Evolutionary conservation across 2,888 invertebrate genomes (phyloP), one percentile per base, ranked within the genome.

Genomic region (Caenorhabditis virilis): DNA sequence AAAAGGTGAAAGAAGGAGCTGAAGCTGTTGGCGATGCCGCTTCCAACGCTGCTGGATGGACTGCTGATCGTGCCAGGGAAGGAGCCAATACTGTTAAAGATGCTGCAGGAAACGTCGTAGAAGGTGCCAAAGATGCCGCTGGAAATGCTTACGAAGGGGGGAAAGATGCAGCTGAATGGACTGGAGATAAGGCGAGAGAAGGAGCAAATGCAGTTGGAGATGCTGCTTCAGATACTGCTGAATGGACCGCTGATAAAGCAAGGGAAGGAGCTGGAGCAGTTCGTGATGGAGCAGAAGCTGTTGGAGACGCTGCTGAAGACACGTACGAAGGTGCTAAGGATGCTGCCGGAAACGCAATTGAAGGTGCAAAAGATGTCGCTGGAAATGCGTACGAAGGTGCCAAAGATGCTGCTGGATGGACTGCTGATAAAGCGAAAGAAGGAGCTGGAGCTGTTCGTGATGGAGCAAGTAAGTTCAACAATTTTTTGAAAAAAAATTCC

Each of bases 91-190:
- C 38, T n/a, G 50, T 56, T 20, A 41, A 30, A 48, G 58, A 36
- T 18, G 63, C 23, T 23, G 48, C 62, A 2, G 49, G 46, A 15
- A 58, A 63, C 20, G 58, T 59, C 26, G 54, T 51, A 23, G 64
- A 39, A 36, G 59, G 59, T 47, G 64, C 64, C 25, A 52, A 51
- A 16, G 56, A 56, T n/a, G 62, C 51, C n/a, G 60, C 54, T 15
- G 36, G 36, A 13, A 16, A 11, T 11, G 18, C 20, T 20, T 23
- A 36, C 22, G 48, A 48, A 9, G 48, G 48, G 9, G 43, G 27
- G 11, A 45, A 27, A 9, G 27, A 26, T 45, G 43, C 26, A 7
- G 43, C 27, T 5, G 36, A 26, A 4, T 47, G 27, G 47, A 30
- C 49, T 36, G 49, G 2, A 1, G 48, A 48, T 15, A n/a, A 33